These are phyloP conservation scores for Pemphigus obesinymphae DNA, from an alignment of 1,140 invertebrate species.

Conservation along the genomic window DNA sequence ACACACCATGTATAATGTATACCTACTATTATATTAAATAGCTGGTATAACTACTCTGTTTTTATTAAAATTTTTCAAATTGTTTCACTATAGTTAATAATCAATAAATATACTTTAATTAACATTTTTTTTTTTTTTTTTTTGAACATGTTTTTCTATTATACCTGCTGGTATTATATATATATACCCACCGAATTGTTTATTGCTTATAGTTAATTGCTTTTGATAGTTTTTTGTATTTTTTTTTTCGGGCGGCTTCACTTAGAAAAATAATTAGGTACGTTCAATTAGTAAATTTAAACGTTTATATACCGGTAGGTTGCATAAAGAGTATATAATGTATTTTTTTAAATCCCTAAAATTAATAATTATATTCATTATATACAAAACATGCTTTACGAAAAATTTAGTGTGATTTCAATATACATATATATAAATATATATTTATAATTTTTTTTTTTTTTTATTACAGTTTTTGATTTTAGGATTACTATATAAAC, in stretches of 20 bases:
- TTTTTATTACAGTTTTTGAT: too few species aligned
- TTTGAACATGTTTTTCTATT: neutral
- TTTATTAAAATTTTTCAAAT: neutral
- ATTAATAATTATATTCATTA: neutral
- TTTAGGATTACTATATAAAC: too few species aligned
- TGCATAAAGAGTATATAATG: neutral
- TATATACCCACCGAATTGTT: too few species aligned
- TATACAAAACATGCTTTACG: neutral
- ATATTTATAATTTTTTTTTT: too few species aligned
- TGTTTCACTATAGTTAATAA: too few species aligned
- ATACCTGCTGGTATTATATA: too few species aligned
- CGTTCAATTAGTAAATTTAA: neutral
- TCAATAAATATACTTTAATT: neutral
- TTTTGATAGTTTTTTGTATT: too few species aligned
- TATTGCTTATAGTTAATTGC: neutral
- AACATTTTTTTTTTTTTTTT: neutral
- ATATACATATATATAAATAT: neutral
- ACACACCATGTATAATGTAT: neutral
- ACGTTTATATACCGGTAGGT: neutral
- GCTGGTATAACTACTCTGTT: too few species aligned
- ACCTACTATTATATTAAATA: too few species aligned
- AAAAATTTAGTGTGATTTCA: neutral
- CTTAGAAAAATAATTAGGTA: too few species aligned
- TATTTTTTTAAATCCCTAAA: neutral
- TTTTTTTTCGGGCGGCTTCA: neutral